These are phyloP conservation scores for Scylla paramamosain DNA, from an alignment of 1,140 invertebrate genomes.

Conservation along the genomic window DNA sequence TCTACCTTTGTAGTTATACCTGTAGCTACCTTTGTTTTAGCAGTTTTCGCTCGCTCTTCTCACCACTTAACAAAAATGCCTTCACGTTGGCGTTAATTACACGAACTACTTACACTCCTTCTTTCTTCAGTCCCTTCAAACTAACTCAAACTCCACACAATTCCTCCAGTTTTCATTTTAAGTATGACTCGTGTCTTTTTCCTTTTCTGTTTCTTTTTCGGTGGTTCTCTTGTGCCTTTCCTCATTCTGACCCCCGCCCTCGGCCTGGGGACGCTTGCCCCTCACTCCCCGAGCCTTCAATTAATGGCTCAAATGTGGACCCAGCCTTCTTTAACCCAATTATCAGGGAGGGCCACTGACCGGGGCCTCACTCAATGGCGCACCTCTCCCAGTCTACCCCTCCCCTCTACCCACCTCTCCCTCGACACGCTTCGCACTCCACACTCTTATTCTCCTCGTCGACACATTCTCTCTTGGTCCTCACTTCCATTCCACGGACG, in stretches of 20 bases:
- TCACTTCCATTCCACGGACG: too few relatives aligned
- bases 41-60: too few relatives aligned
- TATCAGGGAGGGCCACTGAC: constrained; percentile 51
- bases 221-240: constrained; percentile 40
- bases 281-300: constrained; percentile 62
- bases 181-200: not conserved
- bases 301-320: constrained; percentile 73
- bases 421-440: not conserved
- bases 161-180: too few relatives aligned
- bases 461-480: not conserved
- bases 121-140: too few relatives aligned
- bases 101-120: too few relatives aligned
- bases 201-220: not conserved
- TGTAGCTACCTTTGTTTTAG: too few relatives aligned
- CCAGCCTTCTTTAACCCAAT: constrained; percentile 71
- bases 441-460: not conserved
- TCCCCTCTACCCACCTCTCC: not conserved
- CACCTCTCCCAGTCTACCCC: not conserved
- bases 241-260: not conserved
- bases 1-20: too few relatives aligned
- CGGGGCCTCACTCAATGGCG: not conserved
- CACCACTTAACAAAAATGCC: too few relatives aligned
- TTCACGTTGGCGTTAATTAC: too few relatives aligned
- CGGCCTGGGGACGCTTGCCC: constrained; percentile 23
- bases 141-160: too few relatives aligned